Evolutionary conservation across 2,113 vertebrate genomes (phyloP).

Genomic region (Oryzias melastigma): DNA sequence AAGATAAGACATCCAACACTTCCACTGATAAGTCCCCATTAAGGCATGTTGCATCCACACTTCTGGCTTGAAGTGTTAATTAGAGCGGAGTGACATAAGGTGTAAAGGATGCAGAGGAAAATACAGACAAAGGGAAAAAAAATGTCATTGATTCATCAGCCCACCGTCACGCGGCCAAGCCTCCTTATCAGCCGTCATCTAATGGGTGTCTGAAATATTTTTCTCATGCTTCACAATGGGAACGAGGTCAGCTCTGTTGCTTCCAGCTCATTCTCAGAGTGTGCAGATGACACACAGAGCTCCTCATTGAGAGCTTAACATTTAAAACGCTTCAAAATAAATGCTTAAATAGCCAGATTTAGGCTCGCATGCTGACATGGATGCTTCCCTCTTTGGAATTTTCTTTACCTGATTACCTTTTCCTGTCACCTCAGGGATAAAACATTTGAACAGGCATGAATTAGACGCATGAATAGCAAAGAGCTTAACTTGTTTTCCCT

Average conservation of each 20-base stretch:
- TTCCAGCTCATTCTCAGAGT: conserved; percentile 13
- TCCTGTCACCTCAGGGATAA: not conserved
- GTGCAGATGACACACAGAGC: conserved; percentile 17
- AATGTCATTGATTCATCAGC: conserved; percentile 42
- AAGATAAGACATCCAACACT: conserved; percentile 49
- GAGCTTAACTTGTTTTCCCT: not conserved
- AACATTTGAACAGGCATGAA: not conserved
- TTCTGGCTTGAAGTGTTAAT: conserved; percentile 65
- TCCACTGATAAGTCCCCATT: conserved; percentile 62
- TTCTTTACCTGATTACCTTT: not conserved
- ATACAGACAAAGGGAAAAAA: conserved; percentile 1
- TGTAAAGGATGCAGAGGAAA: conserved; percentile 14
- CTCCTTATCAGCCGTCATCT: conserved; percentile 47
- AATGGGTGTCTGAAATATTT: conserved; percentile 48
- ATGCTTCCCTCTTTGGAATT: not conserved
- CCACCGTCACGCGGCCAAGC: conserved; percentile 2
- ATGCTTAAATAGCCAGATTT: too few relatives aligned
- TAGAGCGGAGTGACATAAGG: conserved; percentile 47
- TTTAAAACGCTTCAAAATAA: too few relatives aligned
- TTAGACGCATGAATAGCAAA: not conserved
- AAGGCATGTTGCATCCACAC: conserved; percentile 35
- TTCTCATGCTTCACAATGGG: conserved; percentile 41
- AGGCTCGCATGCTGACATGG: not conserved
- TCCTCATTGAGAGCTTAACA: not conserved
- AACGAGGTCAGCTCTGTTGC: conserved; percentile 20